Evolutionary conservation across 1,140 invertebrate genomes (phyloP), one percentile per base, ranked within the genome.

Genomic region (Apis laboriosa): DNA sequence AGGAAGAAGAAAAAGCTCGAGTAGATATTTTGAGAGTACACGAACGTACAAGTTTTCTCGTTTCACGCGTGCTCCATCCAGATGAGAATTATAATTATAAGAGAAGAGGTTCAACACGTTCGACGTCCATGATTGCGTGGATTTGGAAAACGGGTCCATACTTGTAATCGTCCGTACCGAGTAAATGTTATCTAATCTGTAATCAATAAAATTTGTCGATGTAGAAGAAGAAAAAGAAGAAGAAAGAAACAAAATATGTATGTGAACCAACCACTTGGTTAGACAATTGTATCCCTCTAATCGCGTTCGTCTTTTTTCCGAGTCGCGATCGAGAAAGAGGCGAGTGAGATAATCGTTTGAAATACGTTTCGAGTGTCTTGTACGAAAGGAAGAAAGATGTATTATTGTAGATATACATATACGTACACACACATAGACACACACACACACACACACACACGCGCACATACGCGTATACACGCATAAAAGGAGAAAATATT

Each of bases 91-190:
- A 9, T 49, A 72, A 34, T 13, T n/a, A 15, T 28, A n/a, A 43
- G 12, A 49, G 19, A 3, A 51, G 19, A 24, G 15, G 24, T 11
- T 73, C 34, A 56, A 56, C 55, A 56, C 51, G 74, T 68, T 73
- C 73, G 70, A 60, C 71, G 61, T 66, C 68, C 63, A 82, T 83
- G 80, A 80, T 80, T 64, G 80, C 67, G 77, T 80, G 86, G 86
- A 90, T 91, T 91, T 85, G 77, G 90, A 88, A 56, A 90, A 92
- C 89, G 91, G 91, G 88, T 92, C 91, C 91, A 91, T 87, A 74
- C 51, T 77, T 86, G 43, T 74, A 58, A 77, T 76, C 72, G 75
- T 80, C 73, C 88, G 58, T 84, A 76, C 0, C 53, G 24, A 85
- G 28, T 79, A 80, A 82, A 67, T 77, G 73, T 84, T 80, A 84